Percentiles rank a stretch among this genome's conserved stretches.
Conservation (phyloP, 2,113 vertebrate species). For the Sinosuthora webbiana region DNA sequence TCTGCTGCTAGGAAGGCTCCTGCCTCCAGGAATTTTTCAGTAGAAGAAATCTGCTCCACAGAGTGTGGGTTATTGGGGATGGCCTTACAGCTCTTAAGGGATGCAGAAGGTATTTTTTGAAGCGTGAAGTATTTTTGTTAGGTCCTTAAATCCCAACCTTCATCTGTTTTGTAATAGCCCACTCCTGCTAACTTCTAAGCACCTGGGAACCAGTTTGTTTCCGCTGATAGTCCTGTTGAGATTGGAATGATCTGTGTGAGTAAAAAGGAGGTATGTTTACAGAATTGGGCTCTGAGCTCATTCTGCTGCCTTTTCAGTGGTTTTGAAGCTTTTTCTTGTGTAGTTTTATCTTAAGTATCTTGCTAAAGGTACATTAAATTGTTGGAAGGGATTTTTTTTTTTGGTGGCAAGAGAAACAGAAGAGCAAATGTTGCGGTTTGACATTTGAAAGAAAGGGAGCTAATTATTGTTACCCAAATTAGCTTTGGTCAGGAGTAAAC, state of each 20-base stretch:
- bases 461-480: slow-evolving; percentile 55
- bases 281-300: background rate
- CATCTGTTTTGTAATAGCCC: background rate
- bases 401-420: slow-evolving; percentile 19
- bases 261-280: background rate
- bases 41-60: background rate
- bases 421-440: slow-evolving; percentile 66
- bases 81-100: background rate
- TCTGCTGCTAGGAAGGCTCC: background rate
- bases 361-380: background rate
- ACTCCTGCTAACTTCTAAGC: background rate
- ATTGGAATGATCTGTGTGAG: background rate
- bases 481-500: slow-evolving; percentile 57
- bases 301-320: background rate
- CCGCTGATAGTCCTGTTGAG: background rate
- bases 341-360: background rate
- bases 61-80: background rate
- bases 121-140: background rate
- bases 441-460: slow-evolving; percentile 66
- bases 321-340: background rate
- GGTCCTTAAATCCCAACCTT: background rate
- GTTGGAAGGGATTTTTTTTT: background rate
- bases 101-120: background rate
- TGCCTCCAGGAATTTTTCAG: background rate
- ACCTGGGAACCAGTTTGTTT: background rate